A percentile compares a stretch with the other conserved stretches of the same genome.
Evolutionary conservation across 64 coral and sea anemone genomes (phyloP).

Genomic region (Trachythela sp.): DNA sequence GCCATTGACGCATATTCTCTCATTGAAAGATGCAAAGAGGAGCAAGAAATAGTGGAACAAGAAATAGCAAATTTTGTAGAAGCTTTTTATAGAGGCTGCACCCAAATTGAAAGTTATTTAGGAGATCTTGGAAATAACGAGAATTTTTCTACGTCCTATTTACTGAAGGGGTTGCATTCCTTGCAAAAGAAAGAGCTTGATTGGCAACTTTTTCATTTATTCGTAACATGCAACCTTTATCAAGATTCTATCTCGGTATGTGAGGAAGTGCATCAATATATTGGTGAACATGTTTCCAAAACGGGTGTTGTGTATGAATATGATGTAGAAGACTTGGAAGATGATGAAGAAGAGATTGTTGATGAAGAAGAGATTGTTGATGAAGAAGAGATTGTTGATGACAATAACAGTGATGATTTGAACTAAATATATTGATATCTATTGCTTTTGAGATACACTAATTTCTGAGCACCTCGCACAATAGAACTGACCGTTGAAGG

Average conservation of each 20-base stretch:
- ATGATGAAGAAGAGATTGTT: background rate
- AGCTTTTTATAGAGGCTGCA: background rate
- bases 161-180: background rate
- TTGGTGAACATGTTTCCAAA: background rate
- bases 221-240: background rate
- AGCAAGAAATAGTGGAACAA: background rate
- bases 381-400: background rate
- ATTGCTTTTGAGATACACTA: too few species aligned
- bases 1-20: background rate
- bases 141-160: background rate
- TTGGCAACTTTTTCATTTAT: background rate
- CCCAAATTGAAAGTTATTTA: background rate
- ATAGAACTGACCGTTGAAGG: too few species aligned
- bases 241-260: background rate
- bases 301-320: background rate
- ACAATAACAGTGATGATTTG: too few species aligned
- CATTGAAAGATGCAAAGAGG: conserved; percentile 11
- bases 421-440: too few species aligned
- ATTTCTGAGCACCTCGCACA: too few species aligned
- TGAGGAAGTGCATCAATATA: background rate
- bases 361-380: background rate
- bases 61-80: background rate
- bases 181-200: background rate
- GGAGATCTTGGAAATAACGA: background rate
- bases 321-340: background rate